phyloP scores from a whole-genome alignment of 2,113 vertebrate species.

The Rhinogobius similis region DNA sequence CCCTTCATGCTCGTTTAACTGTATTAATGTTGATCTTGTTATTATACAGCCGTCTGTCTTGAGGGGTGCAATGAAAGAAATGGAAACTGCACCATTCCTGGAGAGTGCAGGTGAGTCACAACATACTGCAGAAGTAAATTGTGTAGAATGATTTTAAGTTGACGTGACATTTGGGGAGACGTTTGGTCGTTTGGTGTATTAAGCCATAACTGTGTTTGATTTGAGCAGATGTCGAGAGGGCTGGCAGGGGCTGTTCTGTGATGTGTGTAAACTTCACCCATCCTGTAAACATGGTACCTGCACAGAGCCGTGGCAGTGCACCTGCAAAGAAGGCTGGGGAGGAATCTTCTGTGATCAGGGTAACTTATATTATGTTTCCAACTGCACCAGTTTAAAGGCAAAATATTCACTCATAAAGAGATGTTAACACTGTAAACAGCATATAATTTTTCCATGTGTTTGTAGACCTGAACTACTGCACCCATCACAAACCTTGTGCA shows the following conservation, averaged over 20 bases:
- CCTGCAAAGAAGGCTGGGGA: constrained; percentile 97
- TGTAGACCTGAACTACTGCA: constrained; percentile 98
- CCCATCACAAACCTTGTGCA: constrained; percentile 92
- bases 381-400: not conserved
- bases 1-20: not conserved
- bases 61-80: constrained; percentile 90
- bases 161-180: not conserved
- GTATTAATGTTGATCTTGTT: not conserved
- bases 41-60: constrained; percentile 88
- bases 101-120: constrained; percentile 92
- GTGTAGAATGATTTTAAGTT: not conserved
- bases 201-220: constrained; percentile 20
- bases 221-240: constrained; percentile 88
- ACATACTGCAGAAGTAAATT: too few species aligned
- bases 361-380: constrained; percentile 55
- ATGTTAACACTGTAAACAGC: not conserved
- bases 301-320: constrained; percentile 87
- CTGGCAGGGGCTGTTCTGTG: constrained; percentile 92
- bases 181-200: not conserved
- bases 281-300: constrained; percentile 97
- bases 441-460: constrained; percentile 38
- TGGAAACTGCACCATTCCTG: constrained; percentile 90
- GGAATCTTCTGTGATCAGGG: constrained; percentile 98
- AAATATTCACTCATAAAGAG: not conserved
- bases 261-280: constrained; percentile 89